A percentile compares a stretch with the other conserved stretches of the same genome.
These are phyloP conservation scores for Zaprionus africanus DNA, from an alignment of 1,140 invertebrate genomes.

Conservation along the genomic window DNA sequence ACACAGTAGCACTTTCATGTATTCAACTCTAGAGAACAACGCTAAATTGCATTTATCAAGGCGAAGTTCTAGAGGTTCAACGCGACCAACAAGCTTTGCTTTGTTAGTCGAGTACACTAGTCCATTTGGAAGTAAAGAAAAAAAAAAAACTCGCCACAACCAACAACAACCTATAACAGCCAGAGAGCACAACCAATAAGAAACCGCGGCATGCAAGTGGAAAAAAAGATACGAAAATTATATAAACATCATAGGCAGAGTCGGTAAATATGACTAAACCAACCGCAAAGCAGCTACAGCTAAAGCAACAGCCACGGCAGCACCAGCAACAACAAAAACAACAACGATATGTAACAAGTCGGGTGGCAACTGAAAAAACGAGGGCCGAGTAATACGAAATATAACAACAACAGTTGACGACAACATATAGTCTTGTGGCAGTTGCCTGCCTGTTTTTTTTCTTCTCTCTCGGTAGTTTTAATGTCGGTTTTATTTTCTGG, in stretches of 20 bases:
- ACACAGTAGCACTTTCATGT: not conserved
- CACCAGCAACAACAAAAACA: constrained; percentile 45
- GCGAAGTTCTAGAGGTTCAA: constrained; percentile 4
- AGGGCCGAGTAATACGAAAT: constrained; percentile 41
- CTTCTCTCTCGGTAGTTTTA: constrained; percentile 60
- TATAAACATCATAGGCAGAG: constrained; percentile 77
- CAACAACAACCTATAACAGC: constrained; percentile 37
- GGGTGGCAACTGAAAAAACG: constrained; percentile 63
- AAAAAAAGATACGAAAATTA: constrained; percentile 76
- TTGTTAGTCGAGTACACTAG: constrained; percentile 30
- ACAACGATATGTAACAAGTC: constrained; percentile 77
- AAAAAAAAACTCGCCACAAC: constrained; percentile 53
- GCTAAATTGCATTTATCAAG: constrained; percentile 11
- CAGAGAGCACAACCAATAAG: constrained; percentile 38
- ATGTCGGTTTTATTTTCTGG: constrained; percentile 67
- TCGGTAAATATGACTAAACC: constrained; percentile 74
- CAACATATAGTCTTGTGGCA: constrained; percentile 41
- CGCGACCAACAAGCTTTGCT: constrained; percentile 16
- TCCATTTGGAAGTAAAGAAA: not conserved
- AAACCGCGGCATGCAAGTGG: constrained; percentile 67
- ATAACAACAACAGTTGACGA: constrained; percentile 49
- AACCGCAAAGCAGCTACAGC: constrained; percentile 63
- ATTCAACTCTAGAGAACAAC: constrained; percentile 13
- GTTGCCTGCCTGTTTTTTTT: constrained; percentile 39
- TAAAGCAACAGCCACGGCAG: constrained; percentile 48